A percentile compares a stretch with the other conserved stretches of the same genome.
phyloP scores from a whole-genome alignment of 2,113 vertebrate genomes.

The Lamprotornis superbus region DNA sequence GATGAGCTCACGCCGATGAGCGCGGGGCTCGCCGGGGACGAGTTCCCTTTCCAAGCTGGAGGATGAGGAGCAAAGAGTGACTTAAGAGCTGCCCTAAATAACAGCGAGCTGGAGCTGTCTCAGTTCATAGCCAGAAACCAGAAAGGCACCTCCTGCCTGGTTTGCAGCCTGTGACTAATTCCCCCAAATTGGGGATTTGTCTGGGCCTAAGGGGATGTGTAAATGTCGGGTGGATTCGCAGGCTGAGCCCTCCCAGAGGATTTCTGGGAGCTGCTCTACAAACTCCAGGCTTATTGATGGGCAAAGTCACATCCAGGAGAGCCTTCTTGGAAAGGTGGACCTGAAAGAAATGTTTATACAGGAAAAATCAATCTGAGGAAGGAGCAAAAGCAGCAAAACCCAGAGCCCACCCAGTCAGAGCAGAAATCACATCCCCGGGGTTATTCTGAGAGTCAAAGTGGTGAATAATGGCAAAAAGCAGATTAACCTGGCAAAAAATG shows the following conservation, averaged over 20 bases:
- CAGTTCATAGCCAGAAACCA: neutral
- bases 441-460: neutral
- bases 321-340: accelerated
- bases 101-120: neutral
- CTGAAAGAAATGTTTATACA: accelerated
- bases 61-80: neutral
- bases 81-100: neutral
- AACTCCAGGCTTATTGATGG: neutral
- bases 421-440: accelerated
- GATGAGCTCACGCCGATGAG: neutral
- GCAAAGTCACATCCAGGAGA: accelerated
- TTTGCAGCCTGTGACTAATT: constrained; percentile 3
- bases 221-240: accelerated
- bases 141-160: neutral
- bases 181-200: neutral
- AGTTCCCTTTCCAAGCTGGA: neutral
- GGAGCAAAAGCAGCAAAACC: neutral
- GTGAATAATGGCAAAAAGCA: neutral
- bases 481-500: neutral
- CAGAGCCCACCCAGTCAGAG: neutral
- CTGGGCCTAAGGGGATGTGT: neutral
- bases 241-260: neutral
- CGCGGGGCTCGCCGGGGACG: accelerated
- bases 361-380: neutral
- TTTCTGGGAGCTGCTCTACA: neutral